phyloP scores from a whole-genome alignment of 2,888 invertebrate genomes.

The Brachypalpus laphriformis region DNA sequence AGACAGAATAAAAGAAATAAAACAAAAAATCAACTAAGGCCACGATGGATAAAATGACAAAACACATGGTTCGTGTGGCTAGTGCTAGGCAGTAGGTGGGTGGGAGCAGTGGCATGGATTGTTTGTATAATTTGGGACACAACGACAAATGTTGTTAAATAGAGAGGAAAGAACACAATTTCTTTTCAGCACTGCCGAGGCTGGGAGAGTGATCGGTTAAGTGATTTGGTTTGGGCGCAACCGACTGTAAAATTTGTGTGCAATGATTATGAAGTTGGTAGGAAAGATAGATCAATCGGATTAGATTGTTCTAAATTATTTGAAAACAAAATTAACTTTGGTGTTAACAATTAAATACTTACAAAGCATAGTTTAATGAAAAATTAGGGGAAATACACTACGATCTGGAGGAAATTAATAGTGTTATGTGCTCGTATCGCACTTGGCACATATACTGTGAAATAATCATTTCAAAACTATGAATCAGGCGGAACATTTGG shows the following conservation, averaged over 20 bases:
- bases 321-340: neutral
- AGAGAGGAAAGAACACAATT: slow-evolving; percentile 45
- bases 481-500: neutral
- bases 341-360: neutral
- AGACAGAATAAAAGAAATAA: slow-evolving; percentile 7
- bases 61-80: slow-evolving; percentile 16
- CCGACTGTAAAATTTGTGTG: slow-evolving; percentile 48
- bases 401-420: neutral
- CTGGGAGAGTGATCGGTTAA: slow-evolving; percentile 2
- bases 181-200: neutral
- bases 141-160: slow-evolving; percentile 29
- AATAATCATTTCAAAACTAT: neutral
- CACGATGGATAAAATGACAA: slow-evolving; percentile 19
- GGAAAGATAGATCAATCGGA: slow-evolving; percentile 14
- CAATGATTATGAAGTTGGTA: slow-evolving; percentile 8
- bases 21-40: slow-evolving; percentile 26
- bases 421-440: neutral
- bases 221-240: slow-evolving; percentile 34
- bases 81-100: no score
- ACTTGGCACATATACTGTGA: neutral
- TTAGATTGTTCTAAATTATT: neutral
- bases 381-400: neutral
- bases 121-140: slow-evolving; percentile 47
- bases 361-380: neutral
- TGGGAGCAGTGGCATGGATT: slow-evolving; percentile 29